Conservation (phyloP, 1,140 invertebrate genomes). For the Eriosoma lanigerum region DNA sequence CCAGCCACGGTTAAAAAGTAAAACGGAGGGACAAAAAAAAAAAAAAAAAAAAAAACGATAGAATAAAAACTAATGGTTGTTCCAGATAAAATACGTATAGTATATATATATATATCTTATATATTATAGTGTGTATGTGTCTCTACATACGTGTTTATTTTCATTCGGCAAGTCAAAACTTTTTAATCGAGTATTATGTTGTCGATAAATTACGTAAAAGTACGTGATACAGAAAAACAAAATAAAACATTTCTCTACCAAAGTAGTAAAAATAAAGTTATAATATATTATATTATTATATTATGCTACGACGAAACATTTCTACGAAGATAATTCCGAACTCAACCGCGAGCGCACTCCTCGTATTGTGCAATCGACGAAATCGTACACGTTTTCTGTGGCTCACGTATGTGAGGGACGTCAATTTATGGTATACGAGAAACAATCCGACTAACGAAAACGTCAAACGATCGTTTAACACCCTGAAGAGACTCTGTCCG, state of each 20-base stretch:
- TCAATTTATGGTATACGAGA: neutral
- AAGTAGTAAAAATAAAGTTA: neutral
- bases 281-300: no score
- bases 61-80: neutral
- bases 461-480: neutral
- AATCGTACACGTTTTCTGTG: neutral
- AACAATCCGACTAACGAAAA: neutral
- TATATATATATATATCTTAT: neutral
- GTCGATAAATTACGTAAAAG: slow-evolving; percentile 25
- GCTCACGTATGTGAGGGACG: neutral
- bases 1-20: neutral
- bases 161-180: slow-evolving; percentile 15
- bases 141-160: no score
- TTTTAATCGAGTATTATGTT: slow-evolving; percentile 33
- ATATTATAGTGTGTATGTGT: no score
- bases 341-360: no score
- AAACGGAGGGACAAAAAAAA: neutral
- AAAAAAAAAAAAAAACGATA: neutral
- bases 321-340: neutral
- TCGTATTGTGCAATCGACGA: no score
- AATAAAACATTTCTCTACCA: neutral
- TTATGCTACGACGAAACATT: no score
- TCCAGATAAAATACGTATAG: slow-evolving; percentile 12
- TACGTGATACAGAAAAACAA: neutral
- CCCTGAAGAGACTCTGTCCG: no score